Evolutionary conservation across 2,797 vertebrate genomes (phyloP), one percentile per base, ranked within the genome.

Genomic region (Sebastes kiyomatsui): DNA sequence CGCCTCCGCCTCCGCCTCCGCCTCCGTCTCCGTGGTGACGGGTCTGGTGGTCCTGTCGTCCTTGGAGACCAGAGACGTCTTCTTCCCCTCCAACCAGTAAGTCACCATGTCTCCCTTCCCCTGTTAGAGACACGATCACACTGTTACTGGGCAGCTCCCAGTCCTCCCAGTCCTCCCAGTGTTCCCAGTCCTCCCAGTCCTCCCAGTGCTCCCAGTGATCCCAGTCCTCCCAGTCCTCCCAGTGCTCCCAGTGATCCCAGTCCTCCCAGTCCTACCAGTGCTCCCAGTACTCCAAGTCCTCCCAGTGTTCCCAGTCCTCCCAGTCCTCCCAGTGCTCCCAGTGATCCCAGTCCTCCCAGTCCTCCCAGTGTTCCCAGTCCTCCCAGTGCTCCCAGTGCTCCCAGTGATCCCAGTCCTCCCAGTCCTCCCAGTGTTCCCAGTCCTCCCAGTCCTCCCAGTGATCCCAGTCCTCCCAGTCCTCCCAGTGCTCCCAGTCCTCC

Each of bases 81-180:
- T 94, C 81, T 96, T 97, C n/a, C 95, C 96, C 87, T 96, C 95
- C 80, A 97, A 85, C 96, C 96, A 97, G 79, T 97, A 96, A 0
- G 96, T 97, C 70, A 97, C 93, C 97, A 97, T 97, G 86, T 97
- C 95, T 5, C 97, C 96, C 92, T 97, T 97, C 0, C 96, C 96
- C 97, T 96, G 86, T 56, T 6, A 67, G 6, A 20, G 16, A 25
- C 7, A 28, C 11, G 5, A 2, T 2, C 32, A 49, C 14, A 56
- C 14, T 0, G 65, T 83, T 58, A 81, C 3, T 18, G 42, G 3
- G 30, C 1, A 2, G 18, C 46, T 49, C 14, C 42, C 42, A 20
- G 16, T 18, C 0, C 16, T 49, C 46, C 16, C 46, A 49, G 16
- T 18, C 0, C 6, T 20, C 14, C 46, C 46, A 49, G 2, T 46